A percentile compares a stretch with the other conserved stretches of the same genome.
phyloP scores from a whole-genome alignment of 1,140 invertebrate species.

The Macrotrachela quadricornifera region DNA sequence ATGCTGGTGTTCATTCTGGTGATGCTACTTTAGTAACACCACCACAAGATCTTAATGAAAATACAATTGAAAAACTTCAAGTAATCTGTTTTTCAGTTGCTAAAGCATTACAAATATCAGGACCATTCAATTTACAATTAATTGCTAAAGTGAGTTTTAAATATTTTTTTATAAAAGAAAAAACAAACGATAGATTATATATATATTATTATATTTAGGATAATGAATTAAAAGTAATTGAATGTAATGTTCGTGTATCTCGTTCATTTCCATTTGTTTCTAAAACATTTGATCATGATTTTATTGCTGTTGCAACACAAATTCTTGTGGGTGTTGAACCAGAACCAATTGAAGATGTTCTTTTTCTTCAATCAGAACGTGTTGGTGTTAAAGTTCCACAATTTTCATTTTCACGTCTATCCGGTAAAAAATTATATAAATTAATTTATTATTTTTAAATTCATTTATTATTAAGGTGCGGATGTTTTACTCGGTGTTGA shows the following conservation, averaged over 20 bases:
- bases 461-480: constrained; percentile 76
- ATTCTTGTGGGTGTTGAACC: constrained; percentile 68
- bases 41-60: constrained; percentile 77
- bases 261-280: constrained; percentile 97
- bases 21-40: constrained; percentile 94
- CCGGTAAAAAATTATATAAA: constrained; percentile 17
- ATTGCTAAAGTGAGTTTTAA: constrained; percentile 57
- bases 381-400: constrained; percentile 88
- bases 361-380: constrained; percentile 38
- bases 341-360: constrained; percentile 55
- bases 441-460: constrained; percentile 69
- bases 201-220: constrained; percentile 34
- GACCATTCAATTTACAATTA: constrained; percentile 95
- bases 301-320: constrained; percentile 79
- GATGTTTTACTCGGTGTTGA: constrained; percentile 93
- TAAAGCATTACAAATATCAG: constrained; percentile 66
- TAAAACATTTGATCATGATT: constrained; percentile 87
- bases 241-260: constrained; percentile 91
- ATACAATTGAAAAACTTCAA: constrained; percentile 74
- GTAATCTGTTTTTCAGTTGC: constrained; percentile 68
- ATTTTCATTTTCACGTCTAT: constrained; percentile 85
- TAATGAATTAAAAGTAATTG: constrained; percentile 90
- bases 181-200: too few relatives aligned
- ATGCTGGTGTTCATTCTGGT: constrained; percentile 94
- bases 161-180: too few relatives aligned